Evolutionary conservation across 1,140 invertebrate genomes (phyloP), one percentile per base, ranked within the genome.

Genomic region (Drosophila chauvacae): DNA sequence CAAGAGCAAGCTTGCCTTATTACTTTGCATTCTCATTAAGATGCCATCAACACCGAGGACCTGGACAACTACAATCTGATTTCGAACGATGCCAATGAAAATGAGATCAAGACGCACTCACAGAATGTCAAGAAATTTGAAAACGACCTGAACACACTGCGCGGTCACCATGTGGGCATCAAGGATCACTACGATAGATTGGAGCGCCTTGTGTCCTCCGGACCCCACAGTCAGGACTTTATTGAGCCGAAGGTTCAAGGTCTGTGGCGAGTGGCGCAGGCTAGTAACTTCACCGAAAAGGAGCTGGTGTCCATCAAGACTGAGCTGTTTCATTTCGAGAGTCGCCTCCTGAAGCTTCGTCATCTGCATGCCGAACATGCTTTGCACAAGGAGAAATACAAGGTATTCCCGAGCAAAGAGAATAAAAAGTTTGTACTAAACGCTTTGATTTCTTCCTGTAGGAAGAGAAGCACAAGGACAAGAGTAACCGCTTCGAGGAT

Each of bases 311-410:
- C 97, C 4, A 94, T 99, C 45, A 96, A 96, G 95, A 95, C 95
- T 48, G 97, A 98, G 92, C 92, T 99, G 51, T 94, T 95, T 69
- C 97, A 98, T 92, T 98, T 98, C 93, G 97, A 99, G 93, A 95
- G 95, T 37, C 94, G 97, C 23, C 93, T 99, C 16, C 91, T 97
- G 2, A 98, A 98, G 93, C 93, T 98, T 33, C 95, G 96, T 53
- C 95, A 96, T 84, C 92, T 98, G 48, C 96, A 97, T 91, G 95
- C 95, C 0, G 96, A 98, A 93, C 95, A 96, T 66, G 94, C 95
- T 50, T 91, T 96, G 68, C 94, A 95, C 65, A 92, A 94, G 59
- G 94, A 96, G 55, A 94, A 95, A 76, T 93, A 95, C 69, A 95
- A 95, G 93, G 94, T 73, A 84, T 91, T 59, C 0, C 16, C n/a